A percentile compares a stretch with the other conserved stretches of the same genome.
Conservation (phyloP, 2,113 vertebrate species). For the Callipepla squamata region DNA sequence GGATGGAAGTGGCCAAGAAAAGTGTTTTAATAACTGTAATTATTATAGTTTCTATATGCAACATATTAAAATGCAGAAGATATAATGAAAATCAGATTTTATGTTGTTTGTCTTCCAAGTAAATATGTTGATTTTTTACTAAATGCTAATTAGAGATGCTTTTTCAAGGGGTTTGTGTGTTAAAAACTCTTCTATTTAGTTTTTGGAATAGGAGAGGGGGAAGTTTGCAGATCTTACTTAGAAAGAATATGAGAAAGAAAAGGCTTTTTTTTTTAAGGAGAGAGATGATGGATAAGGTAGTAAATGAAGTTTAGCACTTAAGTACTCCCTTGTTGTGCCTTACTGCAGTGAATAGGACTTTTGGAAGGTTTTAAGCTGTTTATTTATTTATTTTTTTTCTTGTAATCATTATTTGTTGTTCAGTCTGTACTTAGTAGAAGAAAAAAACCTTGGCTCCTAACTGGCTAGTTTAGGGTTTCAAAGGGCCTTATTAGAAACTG, state of each 20-base stretch:
- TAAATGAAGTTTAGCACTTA: not conserved
- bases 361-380: constrained; percentile 11
- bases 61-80: not conserved
- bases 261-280: not conserved
- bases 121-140: not conserved
- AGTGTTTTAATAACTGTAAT: not conserved
- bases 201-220: not conserved
- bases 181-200: not conserved
- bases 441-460: constrained; percentile 88
- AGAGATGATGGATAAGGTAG: not conserved
- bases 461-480: constrained; percentile 85
- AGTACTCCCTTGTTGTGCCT: not conserved
- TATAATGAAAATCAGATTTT: not conserved
- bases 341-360: not conserved
- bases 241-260: not conserved
- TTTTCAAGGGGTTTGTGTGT: not conserved
- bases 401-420: constrained; percentile 81
- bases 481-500: constrained; percentile 88
- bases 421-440: constrained; percentile 81
- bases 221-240: not conserved
- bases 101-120: not conserved
- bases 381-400: constrained; percentile 63
- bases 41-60: not conserved
- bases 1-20: not conserved
- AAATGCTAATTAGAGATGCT: not conserved